These are phyloP conservation scores for Noctua janthe DNA, from an alignment of 2,888 invertebrate genomes.

Conservation along the genomic window DNA sequence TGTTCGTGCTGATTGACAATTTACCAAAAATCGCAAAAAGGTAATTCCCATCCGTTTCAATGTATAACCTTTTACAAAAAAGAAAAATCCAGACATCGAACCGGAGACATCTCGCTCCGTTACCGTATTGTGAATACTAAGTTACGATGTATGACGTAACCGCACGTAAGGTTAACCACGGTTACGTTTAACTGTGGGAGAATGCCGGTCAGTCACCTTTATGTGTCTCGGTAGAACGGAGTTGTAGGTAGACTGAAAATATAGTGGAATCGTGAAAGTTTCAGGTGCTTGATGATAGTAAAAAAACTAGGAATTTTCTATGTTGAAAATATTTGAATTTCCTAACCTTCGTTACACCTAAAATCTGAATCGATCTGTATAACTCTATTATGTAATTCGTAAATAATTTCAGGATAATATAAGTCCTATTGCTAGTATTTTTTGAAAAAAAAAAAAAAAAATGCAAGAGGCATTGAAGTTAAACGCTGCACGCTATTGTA, in stretches of 20 bases:
- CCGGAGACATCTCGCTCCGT: slow-evolving; percentile 38
- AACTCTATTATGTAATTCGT: background rate
- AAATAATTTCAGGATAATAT: background rate
- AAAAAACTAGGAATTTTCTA: no score
- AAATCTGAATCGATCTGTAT: background rate
- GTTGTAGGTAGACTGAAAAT: background rate
- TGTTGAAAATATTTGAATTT: background rate
- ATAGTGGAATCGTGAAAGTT: background rate
- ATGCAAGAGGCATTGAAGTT: background rate
- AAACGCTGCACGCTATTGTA: background rate
- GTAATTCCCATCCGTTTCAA: background rate
- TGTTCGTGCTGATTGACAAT: background rate
- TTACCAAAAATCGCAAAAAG: background rate
- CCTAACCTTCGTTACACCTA: background rate
- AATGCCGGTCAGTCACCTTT: slow-evolving; percentile 39
- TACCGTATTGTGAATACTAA: slow-evolving; percentile 40
- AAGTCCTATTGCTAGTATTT: background rate
- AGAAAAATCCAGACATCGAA: slow-evolving; percentile 19
- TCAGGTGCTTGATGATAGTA: background rate
- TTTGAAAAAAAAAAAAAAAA: background rate
- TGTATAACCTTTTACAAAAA: background rate
- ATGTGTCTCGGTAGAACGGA: background rate
- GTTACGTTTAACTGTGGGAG: slow-evolving; percentile 10
- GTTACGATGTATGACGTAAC: slow-evolving; percentile 43
- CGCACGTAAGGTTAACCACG: slow-evolving; percentile 17